A percentile compares a stretch with the other conserved stretches of the same genome.
Evolutionary conservation across 2,888 invertebrate genomes (phyloP).

Genomic region (Phragmatobia fuliginosa): DNA sequence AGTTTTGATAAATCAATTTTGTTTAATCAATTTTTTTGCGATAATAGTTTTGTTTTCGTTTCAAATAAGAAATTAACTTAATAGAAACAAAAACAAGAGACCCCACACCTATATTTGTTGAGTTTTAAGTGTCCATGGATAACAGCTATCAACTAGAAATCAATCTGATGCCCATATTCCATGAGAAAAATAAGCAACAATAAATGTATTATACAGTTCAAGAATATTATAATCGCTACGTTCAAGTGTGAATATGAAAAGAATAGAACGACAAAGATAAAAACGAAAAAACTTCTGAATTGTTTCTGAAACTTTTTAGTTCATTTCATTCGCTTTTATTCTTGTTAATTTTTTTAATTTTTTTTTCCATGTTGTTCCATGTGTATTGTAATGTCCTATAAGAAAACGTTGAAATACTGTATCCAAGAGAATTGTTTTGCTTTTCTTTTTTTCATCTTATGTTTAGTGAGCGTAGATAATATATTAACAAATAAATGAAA

Average conservation of each 20-base stretch:
- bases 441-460: background rate
- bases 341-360: background rate
- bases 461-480: no score
- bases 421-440: background rate
- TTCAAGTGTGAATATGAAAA: background rate
- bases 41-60: no score
- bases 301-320: background rate
- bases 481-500: no score
- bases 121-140: no score
- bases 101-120: no score
- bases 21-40: no score
- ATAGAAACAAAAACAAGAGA: no score
- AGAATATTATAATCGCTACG: background rate
- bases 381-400: background rate
- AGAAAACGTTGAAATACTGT: background rate
- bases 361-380: background rate
- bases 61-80: no score
- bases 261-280: background rate
- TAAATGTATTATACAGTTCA: background rate
- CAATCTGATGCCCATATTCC: no score
- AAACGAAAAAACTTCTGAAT: background rate
- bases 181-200: no score
- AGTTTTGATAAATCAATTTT: no score
- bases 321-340: background rate
- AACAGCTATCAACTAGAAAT: background rate